Conservation (phyloP, 2,113 vertebrate genomes). For the Laterallus jamaicensis region DNA sequence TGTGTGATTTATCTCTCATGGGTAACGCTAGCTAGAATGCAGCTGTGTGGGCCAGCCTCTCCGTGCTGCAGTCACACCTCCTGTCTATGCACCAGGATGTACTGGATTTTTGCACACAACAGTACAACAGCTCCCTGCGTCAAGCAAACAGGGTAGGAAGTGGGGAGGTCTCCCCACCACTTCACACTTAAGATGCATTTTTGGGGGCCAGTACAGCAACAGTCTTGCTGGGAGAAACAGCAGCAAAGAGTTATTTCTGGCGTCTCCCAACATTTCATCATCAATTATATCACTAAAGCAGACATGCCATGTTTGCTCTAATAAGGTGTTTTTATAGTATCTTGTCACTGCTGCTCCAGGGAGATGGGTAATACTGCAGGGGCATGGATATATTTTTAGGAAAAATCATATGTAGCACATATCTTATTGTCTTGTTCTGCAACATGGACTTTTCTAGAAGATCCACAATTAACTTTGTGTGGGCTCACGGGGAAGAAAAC, state of each 20-base stretch:
- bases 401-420: neutral
- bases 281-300: neutral
- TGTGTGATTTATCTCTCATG: neutral
- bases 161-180: neutral
- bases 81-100: neutral
- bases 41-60: neutral
- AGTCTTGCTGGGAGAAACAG: neutral
- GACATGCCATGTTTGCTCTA: neutral
- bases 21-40: neutral
- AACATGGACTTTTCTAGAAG: neutral
- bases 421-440: neutral
- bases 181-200: neutral
- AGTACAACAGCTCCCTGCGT: neutral
- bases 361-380: neutral
- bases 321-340: neutral
- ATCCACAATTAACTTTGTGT: neutral
- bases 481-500: neutral
- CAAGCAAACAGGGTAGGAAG: neutral
- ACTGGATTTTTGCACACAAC: neutral
- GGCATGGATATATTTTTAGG: neutral
- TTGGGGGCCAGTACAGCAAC: neutral
- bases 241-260: neutral
- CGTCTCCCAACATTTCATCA: neutral
- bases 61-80: neutral
- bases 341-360: neutral